Percentiles rank a stretch among this genome's conserved stretches.
phyloP scores from a whole-genome alignment of 2,888 invertebrate species.

The Amblyjoppa proteus region DNA sequence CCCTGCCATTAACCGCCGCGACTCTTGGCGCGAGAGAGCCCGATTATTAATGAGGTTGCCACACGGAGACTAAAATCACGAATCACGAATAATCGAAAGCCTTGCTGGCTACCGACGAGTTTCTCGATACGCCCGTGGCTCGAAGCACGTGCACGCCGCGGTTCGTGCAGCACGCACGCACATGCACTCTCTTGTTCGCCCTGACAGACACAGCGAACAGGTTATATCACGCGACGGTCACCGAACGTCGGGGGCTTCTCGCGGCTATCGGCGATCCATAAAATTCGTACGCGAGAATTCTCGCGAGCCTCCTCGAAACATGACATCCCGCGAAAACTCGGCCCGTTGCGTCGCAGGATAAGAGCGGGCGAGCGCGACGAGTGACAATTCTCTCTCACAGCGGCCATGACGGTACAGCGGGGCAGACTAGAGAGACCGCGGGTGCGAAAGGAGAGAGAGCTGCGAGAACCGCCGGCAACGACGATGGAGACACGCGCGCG shows the following conservation, averaged over 20 bases:
- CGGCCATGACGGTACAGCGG: slow-evolving; percentile 66
- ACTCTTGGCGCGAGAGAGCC: background rate
- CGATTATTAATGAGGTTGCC: background rate
- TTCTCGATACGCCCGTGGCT: slow-evolving; percentile 4
- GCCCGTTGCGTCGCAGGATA: background rate
- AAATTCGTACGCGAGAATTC: background rate
- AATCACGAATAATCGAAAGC: slow-evolving; percentile 8
- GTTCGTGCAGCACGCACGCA: slow-evolving; percentile 29
- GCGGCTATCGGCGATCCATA: background rate
- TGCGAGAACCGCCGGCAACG: slow-evolving; percentile 63
- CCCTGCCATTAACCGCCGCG: background rate
- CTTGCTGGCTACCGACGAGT: background rate
- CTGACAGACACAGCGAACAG: background rate
- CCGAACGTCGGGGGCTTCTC: background rate
- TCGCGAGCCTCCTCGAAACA: background rate
- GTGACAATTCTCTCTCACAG: slow-evolving; percentile 48
- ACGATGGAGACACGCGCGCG: slow-evolving; percentile 69
- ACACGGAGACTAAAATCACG: background rate
- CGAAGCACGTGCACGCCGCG: slow-evolving; percentile 30
- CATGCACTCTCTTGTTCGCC: slow-evolving; percentile 25
- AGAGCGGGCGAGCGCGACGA: slow-evolving; percentile 54
- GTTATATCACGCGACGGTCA: background rate
- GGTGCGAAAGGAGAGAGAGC: slow-evolving; percentile 48
- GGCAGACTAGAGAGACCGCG: slow-evolving; percentile 62
- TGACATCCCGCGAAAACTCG: background rate